Conservation (phyloP, 2,113 vertebrate species). For the Tretioscincus oriximinensis region DNA sequence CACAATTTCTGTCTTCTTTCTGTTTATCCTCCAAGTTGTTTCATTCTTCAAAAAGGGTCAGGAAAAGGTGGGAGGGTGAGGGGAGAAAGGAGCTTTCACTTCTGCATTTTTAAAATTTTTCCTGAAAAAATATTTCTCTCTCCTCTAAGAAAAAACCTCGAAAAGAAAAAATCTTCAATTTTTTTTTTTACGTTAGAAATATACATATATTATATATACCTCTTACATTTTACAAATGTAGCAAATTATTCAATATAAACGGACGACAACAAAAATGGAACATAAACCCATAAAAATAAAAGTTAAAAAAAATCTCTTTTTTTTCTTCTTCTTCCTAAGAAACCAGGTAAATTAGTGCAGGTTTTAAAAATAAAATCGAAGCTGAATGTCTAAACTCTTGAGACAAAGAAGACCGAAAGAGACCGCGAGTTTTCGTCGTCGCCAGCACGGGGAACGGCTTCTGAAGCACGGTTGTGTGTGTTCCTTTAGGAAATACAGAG, state of each 20-base stretch:
- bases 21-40: conserved; percentile 54
- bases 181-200: conserved; percentile 81
- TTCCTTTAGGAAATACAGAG: conserved; percentile 60
- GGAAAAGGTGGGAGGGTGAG: conserved; percentile 52
- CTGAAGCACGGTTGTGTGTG: conserved; percentile 63
- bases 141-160: conserved; percentile 80
- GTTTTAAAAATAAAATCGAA: conserved; percentile 77
- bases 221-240: conserved; percentile 87
- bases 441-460: conserved; percentile 56
- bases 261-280: conserved; percentile 75
- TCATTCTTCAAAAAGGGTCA: conserved; percentile 48
- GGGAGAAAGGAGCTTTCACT: conserved; percentile 68
- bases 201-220: conserved; percentile 87
- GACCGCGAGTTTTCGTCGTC: conserved; percentile 57
- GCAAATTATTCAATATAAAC: conserved; percentile 85
- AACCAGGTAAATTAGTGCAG: conserved; percentile 84
- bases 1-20: conserved; percentile 59
- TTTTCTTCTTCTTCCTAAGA: conserved; percentile 73
- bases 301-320: conserved; percentile 67
- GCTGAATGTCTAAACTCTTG: conserved; percentile 75
- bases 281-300: conserved; percentile 79
- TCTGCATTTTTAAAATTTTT: conserved; percentile 76
- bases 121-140: conserved; percentile 83
- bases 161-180: conserved; percentile 79
- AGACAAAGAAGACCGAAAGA: conserved; percentile 68